A percentile compares a stretch with the other conserved stretches of the same genome.
Evolutionary conservation across 2,888 invertebrate species (phyloP).

Genomic region (Meteorus colon): DNA sequence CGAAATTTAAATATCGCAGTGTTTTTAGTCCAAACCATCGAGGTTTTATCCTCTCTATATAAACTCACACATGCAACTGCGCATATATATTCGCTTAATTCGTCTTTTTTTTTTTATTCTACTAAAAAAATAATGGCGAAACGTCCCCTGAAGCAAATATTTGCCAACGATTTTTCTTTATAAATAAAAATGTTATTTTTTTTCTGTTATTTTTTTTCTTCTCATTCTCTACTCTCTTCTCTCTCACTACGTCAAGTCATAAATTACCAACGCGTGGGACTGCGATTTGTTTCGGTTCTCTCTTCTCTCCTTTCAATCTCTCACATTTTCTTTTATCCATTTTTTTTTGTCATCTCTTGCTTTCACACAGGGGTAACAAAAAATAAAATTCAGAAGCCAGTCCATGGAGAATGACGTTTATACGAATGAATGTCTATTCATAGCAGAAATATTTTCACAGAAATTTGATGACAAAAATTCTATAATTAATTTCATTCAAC

Average conservation of each 20-base stretch:
- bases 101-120: not conserved
- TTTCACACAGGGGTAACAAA: slow-evolving; percentile 56
- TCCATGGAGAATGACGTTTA: slow-evolving; percentile 20
- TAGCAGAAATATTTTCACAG: slow-evolving; percentile 9
- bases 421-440: slow-evolving; percentile 22
- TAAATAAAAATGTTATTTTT: slow-evolving; percentile 26
- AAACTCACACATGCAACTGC: not conserved
- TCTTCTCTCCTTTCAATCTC: slow-evolving; percentile 17
- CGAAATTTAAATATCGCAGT: slow-evolving; percentile 41
- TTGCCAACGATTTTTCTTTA: slow-evolving; percentile 39
- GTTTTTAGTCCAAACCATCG: slow-evolving; percentile 32
- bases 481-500: not conserved
- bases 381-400: slow-evolving; percentile 51
- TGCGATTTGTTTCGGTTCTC: slow-evolving; percentile 36
- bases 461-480: slow-evolving; percentile 13
- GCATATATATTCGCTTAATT: not conserved
- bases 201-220: slow-evolving; percentile 32
- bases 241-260: slow-evolving; percentile 29
- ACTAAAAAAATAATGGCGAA: slow-evolving; percentile 12
- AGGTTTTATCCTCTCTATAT: slow-evolving; percentile 26
- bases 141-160: slow-evolving; percentile 37
- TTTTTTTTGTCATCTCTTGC: slow-evolving; percentile 31
- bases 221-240: slow-evolving; percentile 29
- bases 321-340: slow-evolving; percentile 46
- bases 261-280: slow-evolving; percentile 42